A percentile compares a stretch with the other conserved stretches of the same genome.
Conservation (phyloP, 2,113 vertebrate species). For the Blennius ocellaris region DNA sequence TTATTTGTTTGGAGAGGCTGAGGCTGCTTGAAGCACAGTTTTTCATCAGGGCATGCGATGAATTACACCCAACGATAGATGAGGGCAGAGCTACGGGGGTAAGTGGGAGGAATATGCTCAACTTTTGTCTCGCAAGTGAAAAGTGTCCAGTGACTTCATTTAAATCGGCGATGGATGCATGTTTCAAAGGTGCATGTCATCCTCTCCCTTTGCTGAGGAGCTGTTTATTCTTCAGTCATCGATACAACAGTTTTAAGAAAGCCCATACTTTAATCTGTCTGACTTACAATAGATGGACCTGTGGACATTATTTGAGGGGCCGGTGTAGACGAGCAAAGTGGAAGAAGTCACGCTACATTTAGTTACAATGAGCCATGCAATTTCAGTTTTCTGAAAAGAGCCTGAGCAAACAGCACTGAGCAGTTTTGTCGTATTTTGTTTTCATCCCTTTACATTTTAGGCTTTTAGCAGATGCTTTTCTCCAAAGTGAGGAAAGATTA, state of each 20-base stretch:
- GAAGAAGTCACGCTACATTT: slow-evolving; percentile 71
- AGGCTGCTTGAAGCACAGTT: slow-evolving; percentile 44
- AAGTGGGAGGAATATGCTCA: not conserved
- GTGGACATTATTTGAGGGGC: slow-evolving; percentile 49
- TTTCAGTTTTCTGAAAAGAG: slow-evolving; percentile 25
- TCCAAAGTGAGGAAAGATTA: not conserved
- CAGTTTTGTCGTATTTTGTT: not conserved
- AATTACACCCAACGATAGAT: slow-evolving; percentile 4
- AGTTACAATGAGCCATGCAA: slow-evolving; percentile 64
- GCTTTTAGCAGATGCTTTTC: not conserved
- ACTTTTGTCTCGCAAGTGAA: slow-evolving; percentile 10
- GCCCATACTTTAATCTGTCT: slow-evolving; percentile 32
- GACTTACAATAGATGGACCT: slow-evolving; percentile 38
- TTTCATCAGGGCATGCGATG: slow-evolving; percentile 9
- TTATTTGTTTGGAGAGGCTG: slow-evolving; percentile 68
- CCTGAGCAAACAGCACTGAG: not conserved
- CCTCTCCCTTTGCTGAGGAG: slow-evolving; percentile 43
- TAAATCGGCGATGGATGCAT: slow-evolving; percentile 25
- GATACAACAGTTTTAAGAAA: slow-evolving; percentile 26
- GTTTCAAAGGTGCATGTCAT: slow-evolving; percentile 50
- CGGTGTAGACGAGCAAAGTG: slow-evolving; percentile 34
- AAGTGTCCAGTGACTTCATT: not conserved
- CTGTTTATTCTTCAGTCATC: slow-evolving; percentile 32
- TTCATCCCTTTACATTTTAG: slow-evolving; percentile 1
- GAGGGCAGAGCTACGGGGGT: slow-evolving; percentile 3